Evolutionary conservation across 2,797 vertebrate species (phyloP).

Genomic region (Channa striata): DNA sequence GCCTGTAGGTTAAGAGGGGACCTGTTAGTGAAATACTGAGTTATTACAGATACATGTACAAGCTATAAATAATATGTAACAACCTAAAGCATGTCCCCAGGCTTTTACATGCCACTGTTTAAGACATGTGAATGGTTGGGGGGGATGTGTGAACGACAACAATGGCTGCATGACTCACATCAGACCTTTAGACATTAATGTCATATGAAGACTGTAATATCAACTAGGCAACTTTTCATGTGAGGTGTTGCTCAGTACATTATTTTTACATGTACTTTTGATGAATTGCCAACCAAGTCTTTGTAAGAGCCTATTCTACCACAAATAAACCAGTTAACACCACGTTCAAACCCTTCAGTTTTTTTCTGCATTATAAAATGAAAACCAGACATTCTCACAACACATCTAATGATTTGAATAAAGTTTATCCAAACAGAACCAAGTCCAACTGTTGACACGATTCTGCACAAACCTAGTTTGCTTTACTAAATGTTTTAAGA

Average conservation of each 20-base stretch:
- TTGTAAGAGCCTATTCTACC: too few species aligned
- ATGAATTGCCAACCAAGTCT: too few species aligned
- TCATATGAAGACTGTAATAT: neutral
- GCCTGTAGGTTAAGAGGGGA: neutral
- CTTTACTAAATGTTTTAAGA: conserved; percentile 21
- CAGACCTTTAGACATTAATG: neutral
- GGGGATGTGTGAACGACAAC: neutral
- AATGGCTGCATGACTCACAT: neutral
- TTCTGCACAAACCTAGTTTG: conserved; percentile 24
- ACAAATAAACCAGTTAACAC: conserved; percentile 9
- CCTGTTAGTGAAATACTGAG: neutral
- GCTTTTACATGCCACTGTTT: neutral
- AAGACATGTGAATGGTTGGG: neutral
- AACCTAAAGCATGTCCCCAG: neutral
- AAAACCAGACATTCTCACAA: conserved; percentile 3
- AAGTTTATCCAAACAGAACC: conserved; percentile 6
- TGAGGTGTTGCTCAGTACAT: neutral
- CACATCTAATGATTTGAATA: conserved; percentile 22
- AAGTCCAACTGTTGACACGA: conserved; percentile 1
- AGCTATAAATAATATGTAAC: neutral
- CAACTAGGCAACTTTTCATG: neutral
- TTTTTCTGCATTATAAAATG: conserved; percentile 1
- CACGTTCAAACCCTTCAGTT: neutral
- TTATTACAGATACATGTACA: too few species aligned
- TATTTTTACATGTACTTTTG: too few species aligned